Percentiles rank a stretch among this genome's conserved stretches.
These are phyloP conservation scores for Oligia strigilis DNA, from an alignment of 2,888 invertebrate genomes.

Conservation along the genomic window DNA sequence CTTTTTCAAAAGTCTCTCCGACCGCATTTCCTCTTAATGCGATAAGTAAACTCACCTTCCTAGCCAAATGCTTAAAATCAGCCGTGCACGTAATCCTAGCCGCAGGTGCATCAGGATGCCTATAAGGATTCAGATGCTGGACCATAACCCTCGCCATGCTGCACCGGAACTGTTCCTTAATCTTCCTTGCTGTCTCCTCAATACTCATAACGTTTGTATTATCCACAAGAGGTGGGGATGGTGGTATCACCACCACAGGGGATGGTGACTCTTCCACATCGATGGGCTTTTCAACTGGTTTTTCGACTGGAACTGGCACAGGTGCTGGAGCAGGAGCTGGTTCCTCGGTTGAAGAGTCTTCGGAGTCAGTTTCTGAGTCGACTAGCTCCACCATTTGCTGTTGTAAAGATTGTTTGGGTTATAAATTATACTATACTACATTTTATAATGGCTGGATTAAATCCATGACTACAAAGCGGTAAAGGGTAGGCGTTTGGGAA, in stretches of 20 bases:
- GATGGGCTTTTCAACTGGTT: slow-evolving; percentile 28
- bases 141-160: slow-evolving; percentile 96
- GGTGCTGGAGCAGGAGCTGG: slow-evolving; percentile 26
- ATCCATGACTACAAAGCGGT: slow-evolving; percentile 11
- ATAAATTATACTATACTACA: background rate
- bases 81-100: slow-evolving; percentile 97
- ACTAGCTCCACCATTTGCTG: slow-evolving; percentile 84
- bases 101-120: slow-evolving; percentile 95
- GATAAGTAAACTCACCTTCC: slow-evolving; percentile 92
- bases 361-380: slow-evolving; percentile 81
- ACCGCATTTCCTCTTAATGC: too few relatives aligned
- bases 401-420: slow-evolving; percentile 12
- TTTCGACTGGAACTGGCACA: slow-evolving; percentile 41
- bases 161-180: slow-evolving; percentile 96
- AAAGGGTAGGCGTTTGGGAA: background rate
- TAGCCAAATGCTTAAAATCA: slow-evolving; percentile 98
- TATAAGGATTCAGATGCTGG: slow-evolving; percentile 96
- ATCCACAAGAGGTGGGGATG: slow-evolving; percentile 42
- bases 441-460: too few relatives aligned
- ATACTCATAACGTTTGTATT: slow-evolving; percentile 9
- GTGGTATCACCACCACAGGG: slow-evolving; percentile 24
- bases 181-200: slow-evolving; percentile 91
- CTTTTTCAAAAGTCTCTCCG: too few relatives aligned
- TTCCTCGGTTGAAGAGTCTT: slow-evolving; percentile 68
- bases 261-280: slow-evolving; percentile 57